Evolutionary conservation across 2,888 invertebrate species (phyloP), one percentile per base, ranked within the genome.

Genomic region (Cordilura impudica): DNA sequence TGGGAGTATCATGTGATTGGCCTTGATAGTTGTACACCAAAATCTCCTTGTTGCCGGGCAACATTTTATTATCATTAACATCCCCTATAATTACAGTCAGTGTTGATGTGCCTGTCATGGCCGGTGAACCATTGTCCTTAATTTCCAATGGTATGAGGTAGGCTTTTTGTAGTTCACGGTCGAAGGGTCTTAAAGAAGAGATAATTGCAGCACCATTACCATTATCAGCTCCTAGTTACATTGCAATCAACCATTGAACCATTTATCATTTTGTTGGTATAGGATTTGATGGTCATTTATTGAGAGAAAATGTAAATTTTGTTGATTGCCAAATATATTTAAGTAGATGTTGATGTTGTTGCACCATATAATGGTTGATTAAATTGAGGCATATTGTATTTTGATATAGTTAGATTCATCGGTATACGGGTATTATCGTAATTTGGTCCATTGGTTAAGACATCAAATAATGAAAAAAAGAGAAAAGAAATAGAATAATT

Each of bases 51-150:
- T 96, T 95, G 18, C 98, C 99, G 8, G 98, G 97, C 88, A 96
- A 95, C 97, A 99, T 99, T 91, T 97, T 96, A 91, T 98, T 98
- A 90, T 99, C 98, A 89, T 99, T 99, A 43, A 96, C 95, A 89
- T 99, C 99, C 43, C 98, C 98, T 84, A 99, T 98, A 71, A 98
- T 96, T 35, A 98, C 96, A 0, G 97, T 98, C 51, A 98, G 91
- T 0, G 97, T 98, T 87, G 97, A 97, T 29, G 98, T 98, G 78
- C 97, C 98, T 10, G 97, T 96, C 95, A 97, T 96, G 0, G 96
- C 94, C 35, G 97, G 97, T 84, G 95, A 96, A 31, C 98, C 98
- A 84, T 96, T 96, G 91, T 99, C 99, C 90, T 96, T 97, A 87
- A 99, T 98, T 54, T 98, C 95, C 84, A 99, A 97, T 14, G 98